These are phyloP conservation scores for Lophotis ruficrista DNA, from an alignment of 2,113 vertebrate genomes.

Conservation along the genomic window DNA sequence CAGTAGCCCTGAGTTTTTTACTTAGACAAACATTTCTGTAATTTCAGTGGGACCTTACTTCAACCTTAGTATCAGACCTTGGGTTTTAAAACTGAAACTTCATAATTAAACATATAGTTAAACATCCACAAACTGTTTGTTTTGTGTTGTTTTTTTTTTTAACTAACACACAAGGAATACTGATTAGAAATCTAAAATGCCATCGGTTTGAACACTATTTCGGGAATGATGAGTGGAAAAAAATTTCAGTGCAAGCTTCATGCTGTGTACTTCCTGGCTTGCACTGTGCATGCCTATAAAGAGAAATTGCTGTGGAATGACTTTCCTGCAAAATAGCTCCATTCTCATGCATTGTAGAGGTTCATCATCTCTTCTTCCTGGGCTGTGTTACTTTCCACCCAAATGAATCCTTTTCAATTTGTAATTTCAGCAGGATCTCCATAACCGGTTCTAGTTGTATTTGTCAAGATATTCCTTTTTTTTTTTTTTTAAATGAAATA, in stretches of 20 bases:
- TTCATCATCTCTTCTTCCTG: slow-evolving; percentile 15
- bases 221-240: neutral
- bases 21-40: neutral
- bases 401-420: neutral
- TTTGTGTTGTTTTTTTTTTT: neutral
- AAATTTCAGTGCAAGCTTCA: neutral
- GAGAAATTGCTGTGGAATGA: slow-evolving; percentile 53
- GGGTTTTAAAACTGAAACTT: neutral
- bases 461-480: neutral
- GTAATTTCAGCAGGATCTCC: neutral
- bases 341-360: neutral
- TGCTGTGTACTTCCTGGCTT: slow-evolving; percentile 32
- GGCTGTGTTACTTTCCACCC: neutral
- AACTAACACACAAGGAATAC: neutral
- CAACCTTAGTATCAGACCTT: neutral
- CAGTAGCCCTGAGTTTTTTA: neutral
- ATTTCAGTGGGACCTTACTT: neutral
- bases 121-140: neutral
- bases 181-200: neutral
- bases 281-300: neutral
- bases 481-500: neutral
- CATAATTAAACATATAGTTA: neutral
- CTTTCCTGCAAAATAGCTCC: slow-evolving; percentile 30
- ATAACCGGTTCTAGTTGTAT: neutral
- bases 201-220: neutral